phyloP scores from a whole-genome alignment of 2,888 invertebrate species.

The Andrena praecox region DNA sequence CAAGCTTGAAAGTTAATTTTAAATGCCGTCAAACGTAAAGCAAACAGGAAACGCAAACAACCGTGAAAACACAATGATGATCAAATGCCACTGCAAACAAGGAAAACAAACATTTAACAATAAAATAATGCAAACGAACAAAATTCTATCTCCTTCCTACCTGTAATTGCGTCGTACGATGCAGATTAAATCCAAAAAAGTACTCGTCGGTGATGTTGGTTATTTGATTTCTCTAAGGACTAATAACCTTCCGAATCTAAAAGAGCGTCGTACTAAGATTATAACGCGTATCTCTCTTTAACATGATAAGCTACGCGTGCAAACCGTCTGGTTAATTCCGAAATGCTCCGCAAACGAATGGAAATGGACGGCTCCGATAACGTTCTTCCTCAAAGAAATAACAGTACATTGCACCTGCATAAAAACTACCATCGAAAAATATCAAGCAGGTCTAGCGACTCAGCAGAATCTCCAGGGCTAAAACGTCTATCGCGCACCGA shows the following conservation, averaged over 20 bases:
- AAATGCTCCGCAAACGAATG: not conserved
- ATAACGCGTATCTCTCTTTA: not conserved
- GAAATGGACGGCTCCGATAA: no score
- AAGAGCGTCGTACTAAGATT: not conserved
- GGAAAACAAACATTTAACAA: not conserved
- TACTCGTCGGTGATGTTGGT: not conserved
- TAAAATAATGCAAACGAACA: conserved; percentile 7
- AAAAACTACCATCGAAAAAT: not conserved
- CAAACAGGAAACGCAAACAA: conserved; percentile 20
- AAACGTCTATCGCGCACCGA: no score
- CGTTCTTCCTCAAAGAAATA: not conserved
- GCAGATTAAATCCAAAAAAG: not conserved
- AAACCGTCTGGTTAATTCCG: no score
- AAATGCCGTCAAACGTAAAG: conserved; percentile 13
- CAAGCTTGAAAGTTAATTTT: conserved; percentile 17
- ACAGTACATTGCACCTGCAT: not conserved
- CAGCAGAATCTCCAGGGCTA: no score
- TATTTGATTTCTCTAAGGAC: not conserved
- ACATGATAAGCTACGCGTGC: no score
- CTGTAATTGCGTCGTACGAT: conserved; percentile 25
- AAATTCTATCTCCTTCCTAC: conserved; percentile 33
- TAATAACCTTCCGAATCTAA: not conserved
- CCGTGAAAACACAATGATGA: not conserved
- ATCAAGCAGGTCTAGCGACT: conserved; percentile 9
- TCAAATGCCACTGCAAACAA: not conserved